Conservation (phyloP, 2,797 vertebrate species). For the Sciaenops ocellatus region DNA sequence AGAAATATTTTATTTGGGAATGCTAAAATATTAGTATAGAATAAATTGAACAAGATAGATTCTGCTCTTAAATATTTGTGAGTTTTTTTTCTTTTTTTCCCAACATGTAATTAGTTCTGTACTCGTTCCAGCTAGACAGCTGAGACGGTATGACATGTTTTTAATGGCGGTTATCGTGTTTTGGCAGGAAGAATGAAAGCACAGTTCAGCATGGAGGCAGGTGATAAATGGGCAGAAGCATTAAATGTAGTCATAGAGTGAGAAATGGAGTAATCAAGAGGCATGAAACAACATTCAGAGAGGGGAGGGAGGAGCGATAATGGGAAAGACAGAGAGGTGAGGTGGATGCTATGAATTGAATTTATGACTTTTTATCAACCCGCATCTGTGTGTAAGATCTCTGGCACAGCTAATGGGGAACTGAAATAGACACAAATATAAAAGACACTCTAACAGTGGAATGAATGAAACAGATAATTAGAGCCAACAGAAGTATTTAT, state of each 20-base stretch:
- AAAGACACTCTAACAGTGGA: conserved; percentile 13
- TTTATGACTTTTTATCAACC: conserved; percentile 10
- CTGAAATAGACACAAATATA: not conserved
- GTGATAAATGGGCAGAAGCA: conserved; percentile 38
- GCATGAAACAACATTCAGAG: conserved; percentile 29
- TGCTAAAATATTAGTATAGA: not conserved
- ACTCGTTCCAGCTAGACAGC: conserved; percentile 2
- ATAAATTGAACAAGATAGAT: not conserved
- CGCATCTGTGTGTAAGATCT: not conserved
- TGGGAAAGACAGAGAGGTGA: not conserved
- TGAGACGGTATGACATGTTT: conserved; percentile 4
- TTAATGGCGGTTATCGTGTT: conserved; percentile 13
- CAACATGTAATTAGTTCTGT: conserved; percentile 36
- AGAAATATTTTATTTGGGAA: not conserved
- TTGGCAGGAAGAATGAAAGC: conserved; percentile 30
- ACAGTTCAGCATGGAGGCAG: conserved; percentile 10
- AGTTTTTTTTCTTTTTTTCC: not conserved
- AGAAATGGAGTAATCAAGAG: conserved; percentile 41
- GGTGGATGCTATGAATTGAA: conserved; percentile 14
- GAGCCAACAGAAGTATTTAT: not conserved
- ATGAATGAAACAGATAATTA: not conserved
- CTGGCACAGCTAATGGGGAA: not conserved
- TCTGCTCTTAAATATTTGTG: not conserved
- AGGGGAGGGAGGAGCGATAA: not conserved
- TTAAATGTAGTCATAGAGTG: conserved; percentile 26